Conservation (phyloP, 1,140 invertebrate species). For the Cephus cinctus region DNA sequence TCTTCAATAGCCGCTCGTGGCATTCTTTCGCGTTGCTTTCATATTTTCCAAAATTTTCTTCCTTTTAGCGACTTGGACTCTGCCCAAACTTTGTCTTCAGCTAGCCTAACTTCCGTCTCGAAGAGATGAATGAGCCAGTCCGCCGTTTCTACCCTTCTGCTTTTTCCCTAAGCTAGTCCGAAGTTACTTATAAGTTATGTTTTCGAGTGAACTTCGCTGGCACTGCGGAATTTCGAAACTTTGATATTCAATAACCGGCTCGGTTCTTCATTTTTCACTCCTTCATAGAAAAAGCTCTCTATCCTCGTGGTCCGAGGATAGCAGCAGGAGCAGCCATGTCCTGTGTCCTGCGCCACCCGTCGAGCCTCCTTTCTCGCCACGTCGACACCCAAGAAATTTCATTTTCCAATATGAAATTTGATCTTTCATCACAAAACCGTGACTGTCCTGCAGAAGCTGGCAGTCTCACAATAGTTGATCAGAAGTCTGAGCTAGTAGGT, state of each 20-base stretch:
- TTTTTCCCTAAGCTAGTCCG: constrained; percentile 31
- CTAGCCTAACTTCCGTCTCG: constrained; percentile 42
- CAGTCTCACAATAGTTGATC: constrained; percentile 1
- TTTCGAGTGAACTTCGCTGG: constrained; percentile 44
- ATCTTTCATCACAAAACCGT: too few relatives aligned
- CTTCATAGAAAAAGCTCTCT: constrained; percentile 2
- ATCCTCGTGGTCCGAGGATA: neutral
- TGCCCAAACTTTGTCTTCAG: constrained; percentile 38
- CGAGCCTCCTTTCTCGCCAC: neutral
- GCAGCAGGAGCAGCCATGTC: too few relatives aligned
- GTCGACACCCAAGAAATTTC: constrained; percentile 11
- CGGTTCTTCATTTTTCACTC: neutral
- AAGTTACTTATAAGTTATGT: constrained; percentile 47
- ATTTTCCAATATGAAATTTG: constrained; percentile 19
- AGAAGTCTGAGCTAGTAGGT: neutral
- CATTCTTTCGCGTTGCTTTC: constrained; percentile 8
- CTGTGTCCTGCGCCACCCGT: too few relatives aligned
- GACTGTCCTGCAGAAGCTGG: neutral
- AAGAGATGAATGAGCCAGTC: constrained; percentile 39
- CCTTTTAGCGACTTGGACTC: constrained; percentile 45
- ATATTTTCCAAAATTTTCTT: constrained; percentile 41
- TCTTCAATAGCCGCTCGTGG: constrained; percentile 24
- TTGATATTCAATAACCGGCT: too few relatives aligned
- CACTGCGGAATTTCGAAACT: constrained; percentile 36
- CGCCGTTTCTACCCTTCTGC: constrained; percentile 30